A percentile compares a stretch with the other conserved stretches of the same genome.
phyloP scores from a whole-genome alignment of 2,113 vertebrate species.

The Barnardius zonarius region DNA sequence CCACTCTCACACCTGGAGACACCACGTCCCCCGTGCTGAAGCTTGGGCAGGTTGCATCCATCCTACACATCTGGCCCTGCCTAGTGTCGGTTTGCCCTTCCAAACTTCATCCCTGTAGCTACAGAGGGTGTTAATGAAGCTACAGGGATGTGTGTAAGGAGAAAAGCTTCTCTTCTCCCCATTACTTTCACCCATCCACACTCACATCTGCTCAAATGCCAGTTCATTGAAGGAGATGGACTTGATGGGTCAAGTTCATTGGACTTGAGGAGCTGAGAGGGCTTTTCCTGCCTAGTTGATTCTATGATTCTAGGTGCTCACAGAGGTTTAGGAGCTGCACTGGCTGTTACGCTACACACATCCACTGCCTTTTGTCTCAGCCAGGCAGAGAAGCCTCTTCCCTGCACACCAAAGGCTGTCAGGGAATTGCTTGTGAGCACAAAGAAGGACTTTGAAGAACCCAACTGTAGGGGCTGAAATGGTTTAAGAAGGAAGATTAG shows the following conservation, averaged over 20 bases:
- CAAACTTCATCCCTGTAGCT: background rate
- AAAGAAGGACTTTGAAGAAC: background rate
- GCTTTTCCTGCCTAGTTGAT: background rate
- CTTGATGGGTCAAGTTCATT: background rate
- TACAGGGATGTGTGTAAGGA: background rate
- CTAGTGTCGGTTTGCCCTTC: background rate
- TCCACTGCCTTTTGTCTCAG: background rate
- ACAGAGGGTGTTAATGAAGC: background rate
- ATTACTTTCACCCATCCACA: background rate
- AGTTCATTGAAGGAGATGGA: background rate
- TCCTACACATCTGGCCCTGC: background rate
- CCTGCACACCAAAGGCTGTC: background rate
- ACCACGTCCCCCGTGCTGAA: background rate
- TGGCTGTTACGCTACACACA: background rate
- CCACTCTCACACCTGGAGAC: background rate
- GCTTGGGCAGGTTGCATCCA: background rate
- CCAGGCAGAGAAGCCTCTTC: background rate
- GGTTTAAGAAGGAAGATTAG: slow-evolving; percentile 3
- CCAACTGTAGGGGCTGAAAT: background rate
- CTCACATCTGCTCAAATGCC: background rate
- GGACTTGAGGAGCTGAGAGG: background rate
- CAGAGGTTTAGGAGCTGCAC: background rate
- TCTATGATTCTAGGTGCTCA: background rate
- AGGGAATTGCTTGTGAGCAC: background rate
- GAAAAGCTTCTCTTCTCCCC: background rate